Conservation (phyloP, 2,797 vertebrate genomes). For the Numenius phaeopus region DNA sequence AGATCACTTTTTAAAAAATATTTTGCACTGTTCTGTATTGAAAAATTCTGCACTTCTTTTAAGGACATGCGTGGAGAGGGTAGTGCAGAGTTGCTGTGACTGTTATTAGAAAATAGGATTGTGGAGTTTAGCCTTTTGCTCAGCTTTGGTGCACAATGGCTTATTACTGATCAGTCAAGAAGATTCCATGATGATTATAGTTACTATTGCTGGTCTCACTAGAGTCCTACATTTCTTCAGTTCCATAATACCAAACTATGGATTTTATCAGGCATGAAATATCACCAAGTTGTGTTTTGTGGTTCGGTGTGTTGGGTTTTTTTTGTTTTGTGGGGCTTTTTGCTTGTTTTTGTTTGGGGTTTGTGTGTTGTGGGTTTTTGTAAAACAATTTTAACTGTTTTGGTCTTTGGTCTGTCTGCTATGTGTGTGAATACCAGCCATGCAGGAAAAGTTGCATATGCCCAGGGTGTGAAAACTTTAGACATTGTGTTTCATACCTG, state of each 20-base stretch:
- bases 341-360: too few relatives aligned
- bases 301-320: background rate
- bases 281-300: background rate
- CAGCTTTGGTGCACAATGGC: background rate
- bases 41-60: background rate
- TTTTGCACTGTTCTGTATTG: background rate
- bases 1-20: background rate
- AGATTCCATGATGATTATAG: background rate
- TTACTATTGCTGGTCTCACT: background rate
- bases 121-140: background rate
- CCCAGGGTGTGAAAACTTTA: background rate
- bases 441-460: background rate
- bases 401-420: background rate
- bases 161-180: background rate
- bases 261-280: background rate
- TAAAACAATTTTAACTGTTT: rapidly evolving
- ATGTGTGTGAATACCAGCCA: background rate
- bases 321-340: background rate
- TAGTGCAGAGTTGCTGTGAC: background rate
- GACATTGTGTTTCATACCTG: background rate
- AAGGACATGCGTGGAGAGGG: background rate
- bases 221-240: background rate
- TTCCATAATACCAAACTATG: background rate
- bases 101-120: background rate
- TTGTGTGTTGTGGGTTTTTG: background rate